A percentile compares a stretch with the other conserved stretches of the same genome.
phyloP scores from a whole-genome alignment of 2,113 vertebrate species.

The Butorides virescens region DNA sequence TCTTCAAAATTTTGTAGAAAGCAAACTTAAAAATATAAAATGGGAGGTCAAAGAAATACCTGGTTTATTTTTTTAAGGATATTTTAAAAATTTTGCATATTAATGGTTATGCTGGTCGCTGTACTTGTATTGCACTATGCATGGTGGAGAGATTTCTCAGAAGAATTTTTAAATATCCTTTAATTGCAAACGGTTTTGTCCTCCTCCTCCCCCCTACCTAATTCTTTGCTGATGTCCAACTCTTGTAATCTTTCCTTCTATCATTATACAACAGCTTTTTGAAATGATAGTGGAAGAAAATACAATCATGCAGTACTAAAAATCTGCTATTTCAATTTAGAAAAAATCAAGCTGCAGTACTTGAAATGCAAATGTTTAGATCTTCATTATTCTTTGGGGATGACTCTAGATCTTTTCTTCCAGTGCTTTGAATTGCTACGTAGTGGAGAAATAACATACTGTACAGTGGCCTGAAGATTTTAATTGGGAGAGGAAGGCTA shows the following conservation, averaged over 20 bases:
- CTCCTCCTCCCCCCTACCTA: background rate
- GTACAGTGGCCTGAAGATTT: background rate
- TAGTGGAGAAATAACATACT: background rate
- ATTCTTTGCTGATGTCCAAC: background rate
- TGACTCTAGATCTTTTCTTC: background rate
- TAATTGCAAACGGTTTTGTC: background rate
- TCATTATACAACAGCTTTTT: background rate
- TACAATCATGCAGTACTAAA: background rate
- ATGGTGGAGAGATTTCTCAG: background rate
- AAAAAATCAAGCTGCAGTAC: background rate
- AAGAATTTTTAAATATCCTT: background rate
- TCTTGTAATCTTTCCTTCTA: background rate
- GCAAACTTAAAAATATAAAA: background rate
- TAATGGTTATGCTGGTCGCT: background rate
- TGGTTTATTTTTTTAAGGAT: background rate
- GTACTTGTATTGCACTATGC: background rate
- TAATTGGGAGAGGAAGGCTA: background rate
- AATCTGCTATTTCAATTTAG: background rate
- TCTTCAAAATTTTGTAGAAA: background rate
- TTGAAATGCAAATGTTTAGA: background rate
- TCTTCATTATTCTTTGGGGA: background rate
- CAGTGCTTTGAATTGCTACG: background rate
- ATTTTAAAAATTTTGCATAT: background rate
- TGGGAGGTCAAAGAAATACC: background rate
- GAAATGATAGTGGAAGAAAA: background rate